Evolutionary conservation across 2,888 invertebrate genomes (phyloP).

Genomic region (Cynaeus angustus): DNA sequence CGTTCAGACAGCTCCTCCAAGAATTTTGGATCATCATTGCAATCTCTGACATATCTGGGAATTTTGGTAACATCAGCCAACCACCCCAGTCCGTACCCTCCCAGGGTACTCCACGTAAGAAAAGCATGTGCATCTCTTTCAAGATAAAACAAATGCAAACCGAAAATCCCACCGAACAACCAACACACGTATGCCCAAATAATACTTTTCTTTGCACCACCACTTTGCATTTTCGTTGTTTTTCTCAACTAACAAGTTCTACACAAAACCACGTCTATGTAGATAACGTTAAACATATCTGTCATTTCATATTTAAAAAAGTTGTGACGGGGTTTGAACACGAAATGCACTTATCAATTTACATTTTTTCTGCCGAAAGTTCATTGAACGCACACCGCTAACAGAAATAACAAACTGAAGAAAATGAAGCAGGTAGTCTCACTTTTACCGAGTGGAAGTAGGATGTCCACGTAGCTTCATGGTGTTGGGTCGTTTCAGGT

Average conservation of each 20-base stretch:
- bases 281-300: constrained; percentile 37
- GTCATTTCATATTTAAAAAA: not conserved
- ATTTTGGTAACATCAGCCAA: constrained; percentile 88
- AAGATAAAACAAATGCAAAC: constrained; percentile 93
- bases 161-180: constrained; percentile 91
- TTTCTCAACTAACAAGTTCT: constrained; percentile 16
- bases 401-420: constrained; percentile 48
- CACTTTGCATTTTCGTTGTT: constrained; percentile 33
- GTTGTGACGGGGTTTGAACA: not conserved
- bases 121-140: constrained; percentile 92
- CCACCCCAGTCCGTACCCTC: constrained; percentile 93
- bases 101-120: constrained; percentile 90
- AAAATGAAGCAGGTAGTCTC: constrained; percentile 17
- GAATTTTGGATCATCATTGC: constrained; percentile 83
- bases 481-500: constrained; percentile 41
- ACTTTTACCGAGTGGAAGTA: constrained; percentile 45
- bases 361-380: constrained; percentile 47
- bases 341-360: constrained; percentile 1
- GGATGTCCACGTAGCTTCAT: constrained; percentile 56
- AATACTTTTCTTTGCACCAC: constrained; percentile 73
- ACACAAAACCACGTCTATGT: constrained; percentile 41
- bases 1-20: constrained; percentile 78
- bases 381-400: constrained; percentile 56
- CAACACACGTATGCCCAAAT: constrained; percentile 87
- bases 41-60: constrained; percentile 88